Evolutionary conservation across 2,113 vertebrate species (phyloP).

Genomic region (Alces alces): DNA sequence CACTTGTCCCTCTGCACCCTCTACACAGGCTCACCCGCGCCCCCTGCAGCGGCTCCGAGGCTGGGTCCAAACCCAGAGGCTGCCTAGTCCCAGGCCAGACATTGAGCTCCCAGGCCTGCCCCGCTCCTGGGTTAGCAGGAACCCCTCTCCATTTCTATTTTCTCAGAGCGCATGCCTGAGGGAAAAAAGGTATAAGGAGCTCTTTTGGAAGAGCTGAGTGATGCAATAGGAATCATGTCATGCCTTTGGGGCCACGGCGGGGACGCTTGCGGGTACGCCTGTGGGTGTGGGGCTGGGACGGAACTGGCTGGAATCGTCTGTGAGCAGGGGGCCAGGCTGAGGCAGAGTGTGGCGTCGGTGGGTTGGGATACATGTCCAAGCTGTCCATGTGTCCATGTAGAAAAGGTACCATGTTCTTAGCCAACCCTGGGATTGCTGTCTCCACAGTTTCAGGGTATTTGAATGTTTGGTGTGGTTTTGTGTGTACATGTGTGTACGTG

Average conservation of each 20-base stretch:
- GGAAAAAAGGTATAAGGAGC: background rate
- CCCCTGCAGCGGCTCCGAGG: background rate
- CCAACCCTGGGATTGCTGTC: background rate
- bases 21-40: background rate
- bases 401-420: background rate
- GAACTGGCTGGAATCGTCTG: background rate
- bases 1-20: background rate
- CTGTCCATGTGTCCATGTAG: background rate
- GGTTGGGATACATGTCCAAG: background rate
- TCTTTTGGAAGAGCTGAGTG: conserved; percentile 37
- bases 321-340: background rate
- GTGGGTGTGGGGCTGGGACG: accelerated
- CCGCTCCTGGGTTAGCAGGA: background rate
- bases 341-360: background rate
- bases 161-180: conserved; percentile 41
- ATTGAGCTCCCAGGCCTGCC: background rate
- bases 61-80: background rate
- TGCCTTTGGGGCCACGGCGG: background rate
- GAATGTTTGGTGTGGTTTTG: conserved; percentile 48
- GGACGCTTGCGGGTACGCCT: accelerated
- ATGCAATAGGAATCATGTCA: accelerated
- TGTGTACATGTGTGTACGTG: background rate
- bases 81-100: background rate
- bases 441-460: conserved; percentile 18
- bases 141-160: background rate